Evolutionary conservation across 2,888 invertebrate species (phyloP), one percentile per base, ranked within the genome.

Genomic region (Scaptodrosophila latifasciaeformis): DNA sequence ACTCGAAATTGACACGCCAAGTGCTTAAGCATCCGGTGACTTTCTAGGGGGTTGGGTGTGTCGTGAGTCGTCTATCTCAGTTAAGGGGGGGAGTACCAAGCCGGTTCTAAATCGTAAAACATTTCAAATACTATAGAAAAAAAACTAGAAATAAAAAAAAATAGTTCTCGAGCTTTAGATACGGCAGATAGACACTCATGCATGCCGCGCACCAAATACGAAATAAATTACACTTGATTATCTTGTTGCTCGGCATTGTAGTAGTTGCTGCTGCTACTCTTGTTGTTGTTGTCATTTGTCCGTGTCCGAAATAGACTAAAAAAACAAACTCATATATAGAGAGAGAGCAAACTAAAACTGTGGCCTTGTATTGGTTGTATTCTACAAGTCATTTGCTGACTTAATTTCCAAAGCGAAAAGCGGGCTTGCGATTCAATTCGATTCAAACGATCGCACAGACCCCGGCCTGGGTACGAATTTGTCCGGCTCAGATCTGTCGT

Each of bases 341-440:
- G 15, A n/a, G 37, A 34, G 37, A 27, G 40, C 19, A 10, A 40
- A 12, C 37, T n/a, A 37, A 13, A 43, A 43, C 34, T 15, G 29
- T 15, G 13, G 43, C 45, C 58, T 9, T 27, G 30, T 35, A 2
- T 13, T 66, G 56, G 46, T 55, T 59, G 69, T 65, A 67, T 77
- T 83, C 83, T 83, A 83, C 82, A 83, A 83, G 83, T 83, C 82
- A 83, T 83, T 83, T 82, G 79, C 69, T 76, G 81, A 83, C 80
- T 83, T 82, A 82, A 83, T 83, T 83, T 75, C 66, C 65, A 67
- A 60, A 65, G 62, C 67, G 67, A 68, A 68, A 45, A 58, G 60
- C 60, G 58, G 57, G 55, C 42, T 39, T 55, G 51, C 58, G 67
- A 54, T 45, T 29, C 13, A 29, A 7, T 19, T 17, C 19, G 12